Conservation (phyloP, 2,113 vertebrate genomes). For the Trichechus manatus region DNA sequence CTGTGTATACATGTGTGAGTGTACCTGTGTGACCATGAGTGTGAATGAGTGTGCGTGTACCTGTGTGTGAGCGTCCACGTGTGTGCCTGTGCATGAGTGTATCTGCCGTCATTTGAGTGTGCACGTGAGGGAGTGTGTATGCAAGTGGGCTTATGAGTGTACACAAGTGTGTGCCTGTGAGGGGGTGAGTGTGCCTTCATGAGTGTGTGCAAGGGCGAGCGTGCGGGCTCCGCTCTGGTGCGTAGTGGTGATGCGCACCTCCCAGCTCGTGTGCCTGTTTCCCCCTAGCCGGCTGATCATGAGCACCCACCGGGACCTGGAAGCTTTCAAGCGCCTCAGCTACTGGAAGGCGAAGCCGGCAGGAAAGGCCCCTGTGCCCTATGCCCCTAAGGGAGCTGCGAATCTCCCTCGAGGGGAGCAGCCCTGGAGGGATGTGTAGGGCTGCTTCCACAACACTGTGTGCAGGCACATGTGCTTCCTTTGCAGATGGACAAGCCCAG, state of each 20-base stretch:
- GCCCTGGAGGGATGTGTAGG: slow-evolving; percentile 69
- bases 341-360: slow-evolving; percentile 47
- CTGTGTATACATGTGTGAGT: too few relatives aligned
- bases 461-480: neutral
- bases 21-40: too few relatives aligned
- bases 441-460: neutral
- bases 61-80: neutral
- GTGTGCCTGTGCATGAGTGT: neutral
- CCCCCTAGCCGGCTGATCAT: slow-evolving; percentile 84
- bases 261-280: neutral
- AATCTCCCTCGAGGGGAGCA: neutral
- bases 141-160: too few relatives aligned
- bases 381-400: neutral
- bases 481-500: neutral
- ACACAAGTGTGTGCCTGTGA: neutral
- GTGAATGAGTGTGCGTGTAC: neutral
- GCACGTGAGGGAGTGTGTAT: neutral
- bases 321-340: slow-evolving; percentile 72
- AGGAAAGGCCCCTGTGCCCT: neutral
- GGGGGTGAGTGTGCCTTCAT: accelerated
- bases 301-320: slow-evolving; percentile 84
- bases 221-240: neutral
- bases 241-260: neutral
- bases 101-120: neutral
- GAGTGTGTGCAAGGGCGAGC: neutral